Percentiles rank a stretch among this genome's conserved stretches.
Conservation (phyloP, 1,140 invertebrate species). For the Diabrotica virgifera region DNA sequence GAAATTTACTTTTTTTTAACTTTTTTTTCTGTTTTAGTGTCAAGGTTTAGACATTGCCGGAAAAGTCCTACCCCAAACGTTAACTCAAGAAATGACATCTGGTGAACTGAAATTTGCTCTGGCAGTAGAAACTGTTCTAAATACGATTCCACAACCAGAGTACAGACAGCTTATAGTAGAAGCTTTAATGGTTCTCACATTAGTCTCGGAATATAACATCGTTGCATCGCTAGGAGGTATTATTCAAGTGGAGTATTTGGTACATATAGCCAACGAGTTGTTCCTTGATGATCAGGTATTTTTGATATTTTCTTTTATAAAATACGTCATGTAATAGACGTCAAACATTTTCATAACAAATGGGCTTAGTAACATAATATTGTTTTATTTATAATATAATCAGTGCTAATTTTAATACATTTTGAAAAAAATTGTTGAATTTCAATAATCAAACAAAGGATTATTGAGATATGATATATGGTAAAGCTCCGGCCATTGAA, state of each 20-base stretch:
- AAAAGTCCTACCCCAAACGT: constrained; percentile 80
- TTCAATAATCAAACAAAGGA: no score
- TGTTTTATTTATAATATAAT: no score
- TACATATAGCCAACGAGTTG: constrained; percentile 90
- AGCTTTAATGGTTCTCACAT: constrained; percentile 91
- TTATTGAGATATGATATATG: no score
- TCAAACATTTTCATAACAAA: no score
- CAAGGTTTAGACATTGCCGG: constrained; percentile 89
- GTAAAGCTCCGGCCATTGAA: no score
- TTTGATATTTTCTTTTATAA: no score
- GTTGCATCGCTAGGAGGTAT: constrained; percentile 70
- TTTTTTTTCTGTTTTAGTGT: constrained; percentile 62
- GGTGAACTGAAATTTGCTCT: constrained; percentile 98
- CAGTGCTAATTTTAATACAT: no score
- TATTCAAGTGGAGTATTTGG: constrained; percentile 90
- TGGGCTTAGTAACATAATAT: no score
- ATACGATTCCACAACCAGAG: constrained; percentile 96
- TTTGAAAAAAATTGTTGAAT: no score
- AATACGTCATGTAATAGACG: no score
- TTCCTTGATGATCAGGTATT: constrained; percentile 93
- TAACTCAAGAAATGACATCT: constrained; percentile 98
- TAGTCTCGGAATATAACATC: constrained; percentile 87
- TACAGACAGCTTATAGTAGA: constrained; percentile 98
- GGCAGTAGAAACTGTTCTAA: constrained; percentile 95
- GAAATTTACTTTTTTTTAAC: no score